phyloP scores from a whole-genome alignment of 2,888 invertebrate species.

The Melinaea menophilus region DNA sequence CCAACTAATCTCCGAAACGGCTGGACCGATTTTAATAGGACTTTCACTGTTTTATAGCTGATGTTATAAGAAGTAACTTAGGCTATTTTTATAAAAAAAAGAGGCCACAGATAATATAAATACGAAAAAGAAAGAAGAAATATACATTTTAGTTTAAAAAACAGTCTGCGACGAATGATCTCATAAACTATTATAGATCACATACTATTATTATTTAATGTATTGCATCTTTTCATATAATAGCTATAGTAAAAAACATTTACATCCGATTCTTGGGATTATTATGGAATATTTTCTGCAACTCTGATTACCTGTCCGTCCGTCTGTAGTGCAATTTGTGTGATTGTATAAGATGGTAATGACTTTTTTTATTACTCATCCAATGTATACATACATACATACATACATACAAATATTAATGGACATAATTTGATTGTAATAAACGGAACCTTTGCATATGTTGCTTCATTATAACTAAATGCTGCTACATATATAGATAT shows the following conservation, averaged over 20 bases:
- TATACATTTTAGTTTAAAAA: too few species aligned
- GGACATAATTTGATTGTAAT: background rate
- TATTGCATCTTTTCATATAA: slow-evolving; percentile 39
- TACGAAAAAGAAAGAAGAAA: too few species aligned
- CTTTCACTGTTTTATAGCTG: too few species aligned
- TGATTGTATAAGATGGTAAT: slow-evolving; percentile 5
- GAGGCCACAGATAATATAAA: too few species aligned
- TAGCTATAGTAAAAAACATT: slow-evolving; percentile 1
- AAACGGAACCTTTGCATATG: background rate
- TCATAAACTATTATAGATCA: too few species aligned
- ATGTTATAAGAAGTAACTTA: too few species aligned
- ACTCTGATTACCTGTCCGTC: slow-evolving; percentile 2
- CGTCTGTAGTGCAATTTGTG: background rate
- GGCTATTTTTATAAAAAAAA: too few species aligned
- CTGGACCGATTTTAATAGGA: too few species aligned
- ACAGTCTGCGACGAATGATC: too few species aligned
- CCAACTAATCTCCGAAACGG: too few species aligned
- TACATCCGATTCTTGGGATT: background rate
- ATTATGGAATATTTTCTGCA: slow-evolving; percentile 3
- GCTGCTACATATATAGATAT: too few species aligned
- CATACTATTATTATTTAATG: slow-evolving; percentile 24
- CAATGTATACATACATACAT: background rate
- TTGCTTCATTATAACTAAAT: too few species aligned
- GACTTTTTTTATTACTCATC: background rate
- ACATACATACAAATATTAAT: background rate